Conservation (phyloP, 2,113 vertebrate genomes). For the Chascanopsetta lugubris region DNA sequence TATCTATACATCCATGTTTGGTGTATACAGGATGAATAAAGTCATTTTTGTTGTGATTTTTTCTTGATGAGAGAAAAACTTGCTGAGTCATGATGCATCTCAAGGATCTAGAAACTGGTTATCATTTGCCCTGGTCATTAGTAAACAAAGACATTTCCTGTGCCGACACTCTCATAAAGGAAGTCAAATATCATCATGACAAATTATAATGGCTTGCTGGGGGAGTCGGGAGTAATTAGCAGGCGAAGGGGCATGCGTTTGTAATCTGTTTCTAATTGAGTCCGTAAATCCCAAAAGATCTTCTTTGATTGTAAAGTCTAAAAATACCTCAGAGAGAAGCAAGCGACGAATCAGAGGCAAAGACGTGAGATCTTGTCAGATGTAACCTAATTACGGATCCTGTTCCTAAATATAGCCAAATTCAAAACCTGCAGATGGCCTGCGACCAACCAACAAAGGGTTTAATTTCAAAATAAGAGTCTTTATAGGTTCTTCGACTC, state of each 20-base stretch:
- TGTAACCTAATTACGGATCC: slow-evolving; percentile 57
- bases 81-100: slow-evolving; percentile 4
- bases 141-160: slow-evolving; percentile 11
- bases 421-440: slow-evolving; percentile 3
- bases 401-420: slow-evolving; percentile 12
- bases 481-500: no score
- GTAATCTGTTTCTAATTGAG: slow-evolving; percentile 73
- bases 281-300: slow-evolving; percentile 68
- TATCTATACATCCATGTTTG: no score
- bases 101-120: slow-evolving; percentile 15
- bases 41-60: no score
- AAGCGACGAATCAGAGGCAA: slow-evolving; percentile 25
- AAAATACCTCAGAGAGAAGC: slow-evolving; percentile 65
- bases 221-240: slow-evolving; percentile 29
- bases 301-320: slow-evolving; percentile 68
- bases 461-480: not conserved
- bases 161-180: slow-evolving; percentile 6
- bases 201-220: slow-evolving; percentile 14
- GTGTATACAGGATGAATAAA: no score
- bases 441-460: not conserved
- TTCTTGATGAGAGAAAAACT: slow-evolving; percentile 13
- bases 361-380: slow-evolving; percentile 37
- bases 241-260: slow-evolving; percentile 36
- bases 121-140: slow-evolving; percentile 15
- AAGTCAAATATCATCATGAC: slow-evolving; percentile 34